Evolutionary conservation across 37 sponge, comb jelly and placozoan species (phyloP).

Genomic region (Beroe ovata): DNA sequence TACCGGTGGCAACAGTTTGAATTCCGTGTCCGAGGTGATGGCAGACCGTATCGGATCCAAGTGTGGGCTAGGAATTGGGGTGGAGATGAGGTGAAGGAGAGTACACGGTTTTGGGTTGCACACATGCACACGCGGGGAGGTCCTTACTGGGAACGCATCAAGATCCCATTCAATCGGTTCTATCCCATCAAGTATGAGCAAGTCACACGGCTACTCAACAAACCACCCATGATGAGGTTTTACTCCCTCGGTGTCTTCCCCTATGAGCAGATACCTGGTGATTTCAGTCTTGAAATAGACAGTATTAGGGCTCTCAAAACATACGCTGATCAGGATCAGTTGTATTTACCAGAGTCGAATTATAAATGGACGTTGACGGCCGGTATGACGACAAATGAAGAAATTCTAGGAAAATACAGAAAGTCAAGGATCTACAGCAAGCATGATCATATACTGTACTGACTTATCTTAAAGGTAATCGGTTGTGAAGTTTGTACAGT

Average conservation of each 20-base stretch:
- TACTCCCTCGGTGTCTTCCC: conserved; percentile 48
- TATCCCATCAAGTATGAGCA: conserved; percentile 47
- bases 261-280: conserved; percentile 33
- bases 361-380: neutral
- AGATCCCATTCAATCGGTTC: conserved; percentile 53
- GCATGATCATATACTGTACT: conserved; percentile 45
- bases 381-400: neutral
- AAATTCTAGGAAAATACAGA: conserved; percentile 39
- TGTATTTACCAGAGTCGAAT: neutral
- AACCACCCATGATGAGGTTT: conserved; percentile 37
- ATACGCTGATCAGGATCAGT: neutral
- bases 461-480: no score
- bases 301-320: conserved; percentile 27
- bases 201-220: neutral
- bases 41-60: conserved; percentile 44
- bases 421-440: conserved; percentile 46
- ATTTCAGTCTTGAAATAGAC: conserved; percentile 55
- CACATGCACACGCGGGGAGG: conserved; percentile 52
- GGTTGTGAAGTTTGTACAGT: no score
- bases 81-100: neutral
- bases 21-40: conserved; percentile 53
- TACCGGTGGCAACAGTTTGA: conserved; percentile 58
- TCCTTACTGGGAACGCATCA: conserved; percentile 55
- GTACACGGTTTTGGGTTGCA: conserved; percentile 39
- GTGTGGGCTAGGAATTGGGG: conserved; percentile 16